These are phyloP conservation scores for Clinocottus analis DNA, from an alignment of 2,113 vertebrate species.

Conservation along the genomic window DNA sequence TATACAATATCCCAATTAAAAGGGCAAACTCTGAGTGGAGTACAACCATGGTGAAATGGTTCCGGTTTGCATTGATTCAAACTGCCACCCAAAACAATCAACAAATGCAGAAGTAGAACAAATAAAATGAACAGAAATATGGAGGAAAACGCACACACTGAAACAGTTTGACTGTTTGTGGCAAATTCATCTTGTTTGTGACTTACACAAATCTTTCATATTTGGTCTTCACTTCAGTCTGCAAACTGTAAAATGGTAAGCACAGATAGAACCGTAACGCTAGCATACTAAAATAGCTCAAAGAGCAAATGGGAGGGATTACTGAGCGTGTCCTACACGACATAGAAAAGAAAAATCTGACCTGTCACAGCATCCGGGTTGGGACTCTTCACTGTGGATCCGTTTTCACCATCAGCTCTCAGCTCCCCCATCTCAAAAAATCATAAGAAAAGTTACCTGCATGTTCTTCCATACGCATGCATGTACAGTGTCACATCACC, in stretches of 20 bases:
- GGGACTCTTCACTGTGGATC: conserved; percentile 78
- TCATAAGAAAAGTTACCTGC: conserved; percentile 10
- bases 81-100: conserved; percentile 25
- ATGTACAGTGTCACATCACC: neutral
- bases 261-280: conserved; percentile 56
- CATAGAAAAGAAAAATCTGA: conserved; percentile 66
- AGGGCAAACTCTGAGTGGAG: conserved; percentile 28
- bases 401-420: conserved; percentile 83
- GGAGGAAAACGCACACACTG: conserved; percentile 55
- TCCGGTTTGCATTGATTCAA: conserved; percentile 2
- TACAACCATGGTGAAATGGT: conserved; percentile 47
- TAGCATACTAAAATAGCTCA: conserved; percentile 8
- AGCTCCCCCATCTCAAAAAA: conserved; percentile 75
- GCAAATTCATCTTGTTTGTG: conserved; percentile 43
- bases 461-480: neutral
- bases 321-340: neutral
- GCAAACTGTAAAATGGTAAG: conserved; percentile 76
- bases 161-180: conserved; percentile 50
- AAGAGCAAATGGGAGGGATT: neutral
- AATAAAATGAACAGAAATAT: conserved; percentile 48
- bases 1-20: conserved; percentile 14
- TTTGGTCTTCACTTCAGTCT: conserved; percentile 78
- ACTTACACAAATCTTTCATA: conserved; percentile 74
- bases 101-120: conserved; percentile 37
- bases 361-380: conserved; percentile 88